Evolutionary conservation across 2,113 vertebrate species (phyloP), one percentile per base, ranked within the genome.

Genomic region (Tamias sibiricus): DNA sequence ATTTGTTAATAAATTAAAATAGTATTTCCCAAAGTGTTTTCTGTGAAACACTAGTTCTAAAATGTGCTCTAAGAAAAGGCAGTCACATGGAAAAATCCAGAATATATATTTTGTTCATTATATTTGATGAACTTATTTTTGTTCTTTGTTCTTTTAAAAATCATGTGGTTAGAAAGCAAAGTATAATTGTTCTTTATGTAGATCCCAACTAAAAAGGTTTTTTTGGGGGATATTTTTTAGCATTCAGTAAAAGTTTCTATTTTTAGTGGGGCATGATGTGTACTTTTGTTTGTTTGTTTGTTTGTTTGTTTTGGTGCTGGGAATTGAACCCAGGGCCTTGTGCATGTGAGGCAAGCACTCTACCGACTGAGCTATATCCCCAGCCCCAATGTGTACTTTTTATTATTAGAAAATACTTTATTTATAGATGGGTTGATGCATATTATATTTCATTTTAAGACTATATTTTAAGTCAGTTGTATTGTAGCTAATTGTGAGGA

Each of bases 121-220:
- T 62, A 62, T 62, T 62, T 62, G 59, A 9, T 62, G 59, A 62
- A 62, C 24, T 62, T 62, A 62, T 62, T 62, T 59, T 62, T 62
- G 4, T 68, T 42, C 30, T 92, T 69, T 92, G 35, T 84, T 84
- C n/a, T 80, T 96, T 94, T 72, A 79, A 57, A 59, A 66, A 40
- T 44, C 57, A 22, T 54, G 12, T 84, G 66, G 10, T 95, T 72
- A 74, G 14, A 87, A 80, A 90, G 77, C 42, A 80, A 30, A 75
- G 4, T 32, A 6, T 88, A n/a, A 44, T 71, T 95, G 13, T 68
- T 69, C 54, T 79, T 93, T 64, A 64, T 90, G 32, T 95, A 52
- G 42, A 26, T 64, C 9, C 19, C 24, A 82, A 64, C 19, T 66
- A 30, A 44, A 40, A 86, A n/a, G 16, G 32, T 24, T 64, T 91